Evolutionary conservation across 2,797 vertebrate species (phyloP), one percentile per base, ranked within the genome.

Genomic region (Esox lucius): DNA sequence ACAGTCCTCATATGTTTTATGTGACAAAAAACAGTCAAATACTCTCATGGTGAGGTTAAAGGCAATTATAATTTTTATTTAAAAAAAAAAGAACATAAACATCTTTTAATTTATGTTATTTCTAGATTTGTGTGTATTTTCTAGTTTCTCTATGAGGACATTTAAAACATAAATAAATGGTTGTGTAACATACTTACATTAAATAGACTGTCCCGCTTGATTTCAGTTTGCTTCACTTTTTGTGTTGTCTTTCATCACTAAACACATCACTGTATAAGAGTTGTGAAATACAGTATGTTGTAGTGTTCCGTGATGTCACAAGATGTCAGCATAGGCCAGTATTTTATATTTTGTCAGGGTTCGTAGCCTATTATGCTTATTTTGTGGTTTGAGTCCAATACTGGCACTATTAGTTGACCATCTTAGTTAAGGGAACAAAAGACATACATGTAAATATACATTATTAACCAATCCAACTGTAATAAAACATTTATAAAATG

Each of bases 1-100:
- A 96, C 95, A 95, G 94, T 96, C 81, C 73, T 91, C 94, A 94
- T 59, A 24, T 94, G 95, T 96, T 97, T 98, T 97, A 96, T 97
- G 95, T 94, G 95, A 97, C 92, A n/a, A 93, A 93, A 86, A 92
- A 88, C 87, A 88, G 89, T 93, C 89, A 81, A 89, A 73, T 70
- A 64, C 75, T 81, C 77, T 93, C 84, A 76, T 90, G 83, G 89
- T 93, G 87, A 89, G 84, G 90, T 91, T 93, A 90, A 95, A 95
- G 93, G 94, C 95, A 95, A 95, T 96, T 95, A 92, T 86, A 84
- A 85, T 92, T 94, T 91, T 91, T 88, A 87, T 90, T 84, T 28
- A 90, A 73, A 91, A 90, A 89, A 81, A 78, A n/a, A n/a, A n/a
- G n/a, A n/a, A n/a, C n/a, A n/a, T n/a, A n/a, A n/a, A n/a, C n/a